Percentiles rank a stretch among this genome's conserved stretches.
These are phyloP conservation scores for Jaculus jaculus DNA, from an alignment of 2,113 vertebrate genomes.

Conservation along the genomic window DNA sequence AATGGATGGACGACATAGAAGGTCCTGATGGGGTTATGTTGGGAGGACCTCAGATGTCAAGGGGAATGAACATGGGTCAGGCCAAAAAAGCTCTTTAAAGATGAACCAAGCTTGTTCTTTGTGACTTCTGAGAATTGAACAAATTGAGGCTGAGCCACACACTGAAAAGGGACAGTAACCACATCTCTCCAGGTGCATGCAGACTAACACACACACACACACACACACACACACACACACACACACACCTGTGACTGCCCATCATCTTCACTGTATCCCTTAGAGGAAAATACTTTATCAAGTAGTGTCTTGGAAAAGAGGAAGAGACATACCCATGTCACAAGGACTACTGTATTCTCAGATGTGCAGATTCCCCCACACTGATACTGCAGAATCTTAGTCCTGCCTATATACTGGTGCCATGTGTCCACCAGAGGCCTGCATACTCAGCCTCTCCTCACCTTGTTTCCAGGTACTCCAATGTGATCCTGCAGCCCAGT, in stretches of 20 bases:
- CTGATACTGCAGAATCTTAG: neutral
- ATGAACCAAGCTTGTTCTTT: neutral
- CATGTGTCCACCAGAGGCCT: neutral
- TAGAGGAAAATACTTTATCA: neutral
- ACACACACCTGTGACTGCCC: neutral
- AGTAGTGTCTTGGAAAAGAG: neutral
- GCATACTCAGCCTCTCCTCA: conserved; percentile 24
- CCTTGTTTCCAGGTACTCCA: conserved; percentile 38
- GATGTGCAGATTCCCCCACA: neutral
- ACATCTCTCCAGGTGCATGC: neutral
- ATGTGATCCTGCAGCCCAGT: neutral
- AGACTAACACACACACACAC: neutral
- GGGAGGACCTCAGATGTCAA: neutral
- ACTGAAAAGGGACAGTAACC: neutral
- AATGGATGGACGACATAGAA: no score
- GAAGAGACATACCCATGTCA: neutral
- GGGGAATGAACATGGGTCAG: neutral
- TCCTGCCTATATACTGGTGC: neutral
- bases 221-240: neutral
- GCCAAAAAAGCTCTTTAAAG: neutral
- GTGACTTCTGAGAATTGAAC: neutral
- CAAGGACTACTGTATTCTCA: neutral
- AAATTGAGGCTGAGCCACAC: neutral
- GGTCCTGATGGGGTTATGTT: neutral
- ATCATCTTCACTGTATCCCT: neutral